Percentiles rank a stretch among this genome's conserved stretches.
These are phyloP conservation scores for Australoheros scitulus DNA, from an alignment of 2,113 vertebrate species.

Conservation along the genomic window DNA sequence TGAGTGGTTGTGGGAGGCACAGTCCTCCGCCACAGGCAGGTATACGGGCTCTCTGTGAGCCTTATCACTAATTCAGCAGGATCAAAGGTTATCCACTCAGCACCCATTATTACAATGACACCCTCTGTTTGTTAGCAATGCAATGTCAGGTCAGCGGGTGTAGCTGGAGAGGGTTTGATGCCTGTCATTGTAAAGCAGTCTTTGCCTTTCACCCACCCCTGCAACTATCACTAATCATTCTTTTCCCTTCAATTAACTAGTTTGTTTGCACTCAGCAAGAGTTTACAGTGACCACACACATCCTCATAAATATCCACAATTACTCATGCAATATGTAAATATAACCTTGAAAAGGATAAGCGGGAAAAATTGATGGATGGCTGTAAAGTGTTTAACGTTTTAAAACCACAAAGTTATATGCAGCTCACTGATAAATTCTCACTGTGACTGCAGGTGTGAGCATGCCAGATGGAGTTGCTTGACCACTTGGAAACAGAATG, in stretches of 20 bases:
- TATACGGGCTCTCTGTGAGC: conserved; percentile 6
- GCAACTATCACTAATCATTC: neutral
- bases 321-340: neutral
- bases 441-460: conserved; percentile 11
- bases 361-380: neutral
- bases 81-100: conserved; percentile 56
- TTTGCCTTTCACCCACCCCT: conserved; percentile 20
- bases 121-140: conserved; percentile 32
- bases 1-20: conserved; percentile 49
- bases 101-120: conserved; percentile 52
- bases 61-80: conserved; percentile 57
- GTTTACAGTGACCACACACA: neutral
- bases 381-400: neutral
- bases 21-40: conserved; percentile 32
- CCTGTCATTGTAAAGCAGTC: neutral
- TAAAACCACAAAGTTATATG: neutral
- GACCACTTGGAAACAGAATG: neutral
- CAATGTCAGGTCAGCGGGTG: conserved; percentile 7
- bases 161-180: conserved; percentile 24
- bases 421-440: neutral
- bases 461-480: neutral
- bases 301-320: neutral
- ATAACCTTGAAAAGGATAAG: neutral
- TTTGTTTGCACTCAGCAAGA: neutral
- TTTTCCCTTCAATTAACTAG: neutral